A percentile compares a stretch with the other conserved stretches of the same genome.
phyloP scores from a whole-genome alignment of 2,888 invertebrate species.

The Lymantria dispar region DNA sequence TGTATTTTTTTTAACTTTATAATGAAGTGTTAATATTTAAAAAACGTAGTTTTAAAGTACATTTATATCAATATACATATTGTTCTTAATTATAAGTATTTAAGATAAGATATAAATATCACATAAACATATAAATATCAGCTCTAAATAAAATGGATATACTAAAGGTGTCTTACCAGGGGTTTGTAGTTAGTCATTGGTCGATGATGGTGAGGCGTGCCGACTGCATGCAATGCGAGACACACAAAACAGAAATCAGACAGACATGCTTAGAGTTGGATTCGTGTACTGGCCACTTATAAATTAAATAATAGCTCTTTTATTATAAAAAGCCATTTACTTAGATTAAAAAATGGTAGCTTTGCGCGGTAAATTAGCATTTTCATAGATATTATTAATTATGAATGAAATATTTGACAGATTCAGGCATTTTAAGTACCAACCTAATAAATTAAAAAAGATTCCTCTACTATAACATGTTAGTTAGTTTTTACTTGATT shows the following conservation, averaged over 20 bases:
- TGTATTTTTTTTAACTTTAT: too few relatives aligned
- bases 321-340: not conserved
- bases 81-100: too few relatives aligned
- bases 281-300: constrained; percentile 12
- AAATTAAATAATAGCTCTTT: constrained; percentile 23
- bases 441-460: too few relatives aligned
- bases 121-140: not conserved
- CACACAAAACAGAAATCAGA: constrained; percentile 51
- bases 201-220: constrained; percentile 49
- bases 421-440: too few relatives aligned
- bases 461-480: too few relatives aligned
- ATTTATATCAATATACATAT: too few relatives aligned
- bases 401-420: too few relatives aligned
- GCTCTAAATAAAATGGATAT: constrained; percentile 9
- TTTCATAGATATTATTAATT: too few relatives aligned
- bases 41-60: too few relatives aligned
- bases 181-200: constrained; percentile 76
- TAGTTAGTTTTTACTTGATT: too few relatives aligned
- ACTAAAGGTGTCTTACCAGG: constrained; percentile 54
- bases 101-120: too few relatives aligned
- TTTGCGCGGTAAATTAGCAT: not conserved
- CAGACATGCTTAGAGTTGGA: constrained; percentile 36
- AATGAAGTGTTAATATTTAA: too few relatives aligned
- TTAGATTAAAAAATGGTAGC: not conserved
- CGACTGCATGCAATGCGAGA: constrained; percentile 72